Evolutionary conservation across 2,888 invertebrate genomes (phyloP).

Genomic region (Chrysopilus asiliformis): DNA sequence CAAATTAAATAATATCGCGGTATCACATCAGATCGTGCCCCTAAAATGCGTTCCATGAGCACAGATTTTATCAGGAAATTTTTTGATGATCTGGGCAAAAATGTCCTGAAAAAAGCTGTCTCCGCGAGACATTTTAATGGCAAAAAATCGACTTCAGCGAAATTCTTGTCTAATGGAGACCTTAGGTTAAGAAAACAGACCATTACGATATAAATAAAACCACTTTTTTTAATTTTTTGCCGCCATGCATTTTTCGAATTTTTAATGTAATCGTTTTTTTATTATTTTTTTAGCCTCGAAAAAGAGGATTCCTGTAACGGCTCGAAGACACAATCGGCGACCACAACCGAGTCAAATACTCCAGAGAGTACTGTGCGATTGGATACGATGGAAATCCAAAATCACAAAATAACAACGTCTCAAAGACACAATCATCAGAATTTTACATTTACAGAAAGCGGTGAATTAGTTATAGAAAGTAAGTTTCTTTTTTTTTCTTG

Average conservation of each 20-base stretch:
- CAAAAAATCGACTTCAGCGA: too few relatives aligned
- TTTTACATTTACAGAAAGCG: constrained; percentile 42
- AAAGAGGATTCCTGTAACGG: constrained; percentile 33
- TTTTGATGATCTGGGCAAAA: too few relatives aligned
- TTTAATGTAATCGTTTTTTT: constrained; percentile 1
- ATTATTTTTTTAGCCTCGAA: constrained; percentile 17
- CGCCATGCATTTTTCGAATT: neutral
- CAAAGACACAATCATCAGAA: constrained; percentile 34
- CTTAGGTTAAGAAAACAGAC: too few relatives aligned
- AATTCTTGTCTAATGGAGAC: too few relatives aligned
- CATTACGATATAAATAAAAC: too few relatives aligned
- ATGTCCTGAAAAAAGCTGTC: too few relatives aligned
- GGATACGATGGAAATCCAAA: constrained; percentile 26
- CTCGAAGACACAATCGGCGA: constrained; percentile 36
- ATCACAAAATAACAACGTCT: constrained; percentile 18
- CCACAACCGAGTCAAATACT: constrained; percentile 39
- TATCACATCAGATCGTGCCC: too few relatives aligned
- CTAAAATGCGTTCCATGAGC: too few relatives aligned
- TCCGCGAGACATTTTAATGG: too few relatives aligned
- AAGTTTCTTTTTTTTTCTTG: too few relatives aligned
- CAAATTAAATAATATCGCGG: too few relatives aligned
- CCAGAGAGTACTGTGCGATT: constrained; percentile 36
- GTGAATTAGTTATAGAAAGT: constrained; percentile 46
- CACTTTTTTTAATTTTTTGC: constrained; percentile 2
- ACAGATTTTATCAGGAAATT: too few relatives aligned